Conservation (phyloP, 2,888 invertebrate genomes). For the Nomada ruficornis region DNA sequence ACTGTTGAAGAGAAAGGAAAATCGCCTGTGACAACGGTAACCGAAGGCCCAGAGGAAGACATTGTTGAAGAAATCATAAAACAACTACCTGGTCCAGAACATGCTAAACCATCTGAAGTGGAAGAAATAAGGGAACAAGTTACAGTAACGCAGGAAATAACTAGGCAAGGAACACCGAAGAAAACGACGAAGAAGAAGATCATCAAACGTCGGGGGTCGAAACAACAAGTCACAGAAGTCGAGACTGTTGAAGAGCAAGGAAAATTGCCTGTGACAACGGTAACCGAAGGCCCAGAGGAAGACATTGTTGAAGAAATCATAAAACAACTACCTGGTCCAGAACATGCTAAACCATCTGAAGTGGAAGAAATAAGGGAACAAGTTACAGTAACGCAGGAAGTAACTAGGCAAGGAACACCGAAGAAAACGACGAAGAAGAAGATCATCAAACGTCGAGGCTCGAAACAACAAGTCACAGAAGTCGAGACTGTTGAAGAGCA, state of each 20-base stretch:
- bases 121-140: slow-evolving; percentile 43
- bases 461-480: slow-evolving; percentile 56
- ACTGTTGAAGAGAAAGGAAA: slow-evolving; percentile 60
- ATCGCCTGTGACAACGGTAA: slow-evolving; percentile 64
- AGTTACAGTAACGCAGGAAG: slow-evolving; percentile 70
- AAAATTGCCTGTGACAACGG: slow-evolving; percentile 78
- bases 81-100: slow-evolving; percentile 75
- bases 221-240: slow-evolving; percentile 73
- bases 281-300: slow-evolving; percentile 82
- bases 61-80: slow-evolving; percentile 81
- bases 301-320: slow-evolving; percentile 61
- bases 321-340: background rate
- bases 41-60: slow-evolving; percentile 72
- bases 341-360: slow-evolving; percentile 77
- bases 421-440: slow-evolving; percentile 70
- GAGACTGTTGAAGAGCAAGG: slow-evolving; percentile 70
- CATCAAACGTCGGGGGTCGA: slow-evolving; percentile 64
- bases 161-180: slow-evolving; percentile 69
- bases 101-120: slow-evolving; percentile 82
- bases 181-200: slow-evolving; percentile 81
- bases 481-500: slow-evolving; percentile 73
- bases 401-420: slow-evolving; percentile 64
- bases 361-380: slow-evolving; percentile 56
- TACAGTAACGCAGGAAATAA: slow-evolving; percentile 71
- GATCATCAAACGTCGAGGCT: slow-evolving; percentile 63